Evolutionary conservation across 2,888 invertebrate species (phyloP).

Genomic region (Caenorhabditis afra): DNA sequence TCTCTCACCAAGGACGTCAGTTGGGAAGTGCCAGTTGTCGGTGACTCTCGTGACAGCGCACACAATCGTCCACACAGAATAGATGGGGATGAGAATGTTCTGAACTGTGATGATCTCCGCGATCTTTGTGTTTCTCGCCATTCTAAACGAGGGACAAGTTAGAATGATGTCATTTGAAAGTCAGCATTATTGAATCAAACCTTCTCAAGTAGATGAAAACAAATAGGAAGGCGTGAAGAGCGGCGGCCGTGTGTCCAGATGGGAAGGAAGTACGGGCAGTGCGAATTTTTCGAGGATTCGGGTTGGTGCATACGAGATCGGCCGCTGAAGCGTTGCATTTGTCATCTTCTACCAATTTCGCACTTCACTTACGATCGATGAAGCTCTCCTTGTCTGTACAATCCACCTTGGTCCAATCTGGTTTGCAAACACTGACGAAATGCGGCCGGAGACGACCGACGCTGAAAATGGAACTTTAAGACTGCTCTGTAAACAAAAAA

Average conservation of each 20-base stretch:
- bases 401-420: slow-evolving; percentile 81
- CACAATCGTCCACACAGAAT: slow-evolving; percentile 63
- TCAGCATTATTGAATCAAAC: slow-evolving; percentile 17
- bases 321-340: slow-evolving; percentile 47
- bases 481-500: background rate
- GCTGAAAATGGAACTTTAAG: slow-evolving; percentile 8
- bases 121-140: slow-evolving; percentile 56
- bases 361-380: slow-evolving; percentile 59
- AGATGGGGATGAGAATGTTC: slow-evolving; percentile 59
- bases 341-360: background rate
- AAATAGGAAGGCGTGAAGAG: slow-evolving; percentile 75
- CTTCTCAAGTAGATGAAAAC: slow-evolving; percentile 70
- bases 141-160: slow-evolving; percentile 38
- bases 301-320: slow-evolving; percentile 64
- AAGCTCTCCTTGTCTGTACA: slow-evolving; percentile 66
- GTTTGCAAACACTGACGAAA: slow-evolving; percentile 91
- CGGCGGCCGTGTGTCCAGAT: slow-evolving; percentile 79
- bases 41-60: slow-evolving; percentile 76
- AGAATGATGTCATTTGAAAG: slow-evolving; percentile 1
- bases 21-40: slow-evolving; percentile 79
- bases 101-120: slow-evolving; percentile 52
- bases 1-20: slow-evolving; percentile 77
- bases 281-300: slow-evolving; percentile 66
- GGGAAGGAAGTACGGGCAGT: slow-evolving; percentile 79
- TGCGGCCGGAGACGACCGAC: slow-evolving; percentile 94